Percentiles rank a stretch among this genome's conserved stretches.
Conservation (phyloP, 2,888 invertebrate species). For the Gastracanthus pulcherrimus region DNA sequence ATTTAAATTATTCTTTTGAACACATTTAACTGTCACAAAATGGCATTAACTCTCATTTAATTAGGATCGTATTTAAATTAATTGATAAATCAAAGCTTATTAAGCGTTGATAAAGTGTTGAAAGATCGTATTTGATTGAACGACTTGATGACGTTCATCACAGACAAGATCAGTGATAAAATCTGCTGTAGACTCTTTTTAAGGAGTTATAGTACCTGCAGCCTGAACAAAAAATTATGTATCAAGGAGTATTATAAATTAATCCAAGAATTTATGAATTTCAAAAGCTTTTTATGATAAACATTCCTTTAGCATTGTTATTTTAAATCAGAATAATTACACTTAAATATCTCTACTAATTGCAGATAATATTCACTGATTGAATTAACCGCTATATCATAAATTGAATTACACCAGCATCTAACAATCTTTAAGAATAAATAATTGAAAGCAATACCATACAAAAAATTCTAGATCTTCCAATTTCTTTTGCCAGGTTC, state of each 20-base stretch:
- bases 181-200: not conserved
- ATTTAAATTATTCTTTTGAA: not conserved
- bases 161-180: not conserved
- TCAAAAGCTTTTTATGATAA: no score
- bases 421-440: no score
- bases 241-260: not conserved
- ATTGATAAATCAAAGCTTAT: slow-evolving; percentile 3
- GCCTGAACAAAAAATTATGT: not conserved
- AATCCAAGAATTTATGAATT: no score
- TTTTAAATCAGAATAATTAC: no score
- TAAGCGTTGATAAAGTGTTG: not conserved
- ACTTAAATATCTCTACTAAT: no score
- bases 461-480: not conserved
- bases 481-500: not conserved
- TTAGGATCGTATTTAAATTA: not conserved
- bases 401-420: no score
- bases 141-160: not conserved
- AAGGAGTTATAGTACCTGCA: not conserved
- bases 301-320: no score
- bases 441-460: no score
- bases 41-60: not conserved
- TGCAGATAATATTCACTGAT: no score
- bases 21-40: not conserved
- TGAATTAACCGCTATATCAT: no score
- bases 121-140: not conserved